Base-by-base conservation (phyloP, 2,888 invertebrate genomes). In the Eupithecia exiguata region DNA sequence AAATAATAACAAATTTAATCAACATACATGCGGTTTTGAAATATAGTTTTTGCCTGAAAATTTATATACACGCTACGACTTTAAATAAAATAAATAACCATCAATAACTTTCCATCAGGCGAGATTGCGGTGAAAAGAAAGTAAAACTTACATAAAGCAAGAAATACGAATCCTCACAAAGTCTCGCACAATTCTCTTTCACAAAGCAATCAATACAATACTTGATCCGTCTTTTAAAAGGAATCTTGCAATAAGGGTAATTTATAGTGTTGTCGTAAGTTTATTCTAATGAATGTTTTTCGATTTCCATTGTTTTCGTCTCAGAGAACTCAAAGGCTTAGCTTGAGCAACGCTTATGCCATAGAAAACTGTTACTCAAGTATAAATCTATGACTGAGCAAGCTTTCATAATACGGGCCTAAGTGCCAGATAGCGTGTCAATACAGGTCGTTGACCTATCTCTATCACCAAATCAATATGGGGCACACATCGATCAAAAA, bases 191-290 rank as follows among this genome's bases (percentile, higher is more conserved):
- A 53, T 10, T 21, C 21, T 10, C 10, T 21, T 53, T 21, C 21
- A 21, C n/a, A 10, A 53, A 53, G 10, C 49, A 53, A 21, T 53
- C n/a, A 30, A 30, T 3, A 30, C 4, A 25, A 58, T 58, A 58
- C 12, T 58, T 25, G 12, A 5, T 74, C 79, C 72, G 74, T 82
- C 82, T 79, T 76, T 18, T 67, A 75, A 73, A 77, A 78, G 71
- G 75, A 78, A 72, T 76, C 72, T 74, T 74, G 77, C 75, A 84
- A 83, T 84, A 84, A 81, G 65, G 69, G 58, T 79, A 25, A 3
- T 38, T n/a, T 43, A 7, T 40, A 40, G 21, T 62, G 62, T 62
- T 62, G 35, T 12, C 25, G 12, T 25, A 58, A 5, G 58, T 53
- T 53, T 53, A 21, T 53, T 53, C 10, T 21, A 25, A 58, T 58